Evolutionary conservation across 2,888 invertebrate species (phyloP), one percentile per base, ranked within the genome.

Genomic region (Parascotia fuliginaria): DNA sequence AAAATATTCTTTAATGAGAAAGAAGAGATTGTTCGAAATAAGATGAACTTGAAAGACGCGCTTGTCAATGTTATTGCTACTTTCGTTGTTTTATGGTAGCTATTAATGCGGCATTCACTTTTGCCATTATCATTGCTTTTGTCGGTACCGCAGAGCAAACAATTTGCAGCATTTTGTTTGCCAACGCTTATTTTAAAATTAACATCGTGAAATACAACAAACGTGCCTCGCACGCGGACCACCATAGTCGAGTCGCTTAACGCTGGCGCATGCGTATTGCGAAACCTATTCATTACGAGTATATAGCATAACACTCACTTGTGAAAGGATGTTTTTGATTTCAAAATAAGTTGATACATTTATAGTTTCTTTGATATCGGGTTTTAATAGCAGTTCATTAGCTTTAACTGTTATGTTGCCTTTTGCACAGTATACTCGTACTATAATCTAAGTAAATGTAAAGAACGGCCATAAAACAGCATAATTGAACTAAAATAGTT

Each of bases 131-230:
- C 68, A 55, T 59, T 66, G 72, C 70, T 74, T 79, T 75, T 75
- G 81, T 75, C 77, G 73, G 75, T 69, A 65, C 67, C 60, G 64
- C 68, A 78, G 69, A 67, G 79, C 69, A 75, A 84, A 81, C 77
- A 77, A 83, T 87, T 83, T 77, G 68, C 81, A 73, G 77, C 79
- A 84, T 84, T 87, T 83, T 83, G 87, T 89, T 85, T 85, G 79
- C 83, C 62, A 75, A 85, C 82, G 88, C 86, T 87, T 88, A 91
- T 91, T 90, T 91, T 89, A 85, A 89, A 90, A 89, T 89, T 84
- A 86, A 87, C 88, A 77, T 87, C 85, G 81, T 83, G 85, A 83
- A 86, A 81, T 87, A 83, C 82, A 83, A 86, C 85, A 89, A 89
- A 90, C 91, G 89, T 90, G 90, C 87, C 67, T 77, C 61, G 65